A percentile compares a stretch with the other conserved stretches of the same genome.
Conservation (phyloP, 2,888 invertebrate genomes). For the Meandrusa payeni region DNA sequence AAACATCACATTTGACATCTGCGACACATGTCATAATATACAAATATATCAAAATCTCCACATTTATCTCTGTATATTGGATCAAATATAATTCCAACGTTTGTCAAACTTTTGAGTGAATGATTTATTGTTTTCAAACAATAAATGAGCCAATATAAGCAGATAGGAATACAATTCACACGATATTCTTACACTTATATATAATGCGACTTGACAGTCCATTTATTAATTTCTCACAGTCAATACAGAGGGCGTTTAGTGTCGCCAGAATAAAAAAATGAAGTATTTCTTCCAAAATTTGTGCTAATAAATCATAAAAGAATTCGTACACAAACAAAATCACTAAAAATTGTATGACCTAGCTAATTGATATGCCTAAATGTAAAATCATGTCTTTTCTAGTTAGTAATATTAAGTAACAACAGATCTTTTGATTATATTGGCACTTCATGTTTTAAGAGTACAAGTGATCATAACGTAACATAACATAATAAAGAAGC, state of each 20-base stretch:
- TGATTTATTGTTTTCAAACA: neutral
- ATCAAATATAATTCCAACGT: neutral
- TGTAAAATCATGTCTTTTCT: slow-evolving; percentile 16
- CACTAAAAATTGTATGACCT: too few relatives aligned
- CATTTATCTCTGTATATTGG: slow-evolving; percentile 2
- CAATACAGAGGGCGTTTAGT: slow-evolving; percentile 13
- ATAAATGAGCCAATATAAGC: neutral
- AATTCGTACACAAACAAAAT: neutral
- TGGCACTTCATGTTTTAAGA: too few relatives aligned
- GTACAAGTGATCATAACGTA: too few relatives aligned
- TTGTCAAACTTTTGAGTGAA: too few relatives aligned
- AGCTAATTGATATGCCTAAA: slow-evolving; percentile 7
- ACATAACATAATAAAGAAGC: too few relatives aligned
- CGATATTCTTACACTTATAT: slow-evolving; percentile 7
- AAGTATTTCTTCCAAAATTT: neutral
- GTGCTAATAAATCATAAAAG: neutral
- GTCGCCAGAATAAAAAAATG: slow-evolving; percentile 5
- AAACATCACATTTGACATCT: neutral
- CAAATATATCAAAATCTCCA: slow-evolving; percentile 2
- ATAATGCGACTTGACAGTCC: slow-evolving; percentile 42
- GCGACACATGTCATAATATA: slow-evolving; percentile 8
- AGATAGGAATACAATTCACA: neutral
- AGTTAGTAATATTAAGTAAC: neutral
- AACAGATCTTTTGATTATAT: slow-evolving; percentile 6
- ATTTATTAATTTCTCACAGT: slow-evolving; percentile 27